A percentile compares a stretch with the other conserved stretches of the same genome.
phyloP scores from a whole-genome alignment of 2,888 invertebrate genomes.

The Fragum whitleyi region DNA sequence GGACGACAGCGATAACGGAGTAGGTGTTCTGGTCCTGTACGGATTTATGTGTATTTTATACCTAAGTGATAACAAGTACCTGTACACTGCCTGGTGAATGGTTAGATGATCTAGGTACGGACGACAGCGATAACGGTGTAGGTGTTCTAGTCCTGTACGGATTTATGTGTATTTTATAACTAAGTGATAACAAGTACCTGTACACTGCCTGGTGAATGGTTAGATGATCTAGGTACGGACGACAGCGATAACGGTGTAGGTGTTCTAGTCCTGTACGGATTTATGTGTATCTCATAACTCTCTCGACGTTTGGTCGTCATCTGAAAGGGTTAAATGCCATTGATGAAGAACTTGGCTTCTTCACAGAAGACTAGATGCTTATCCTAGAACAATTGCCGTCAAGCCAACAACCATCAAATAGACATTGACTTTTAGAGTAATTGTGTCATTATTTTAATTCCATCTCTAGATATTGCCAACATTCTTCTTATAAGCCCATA shows the following conservation, averaged over 20 bases:
- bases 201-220: slow-evolving; percentile 8
- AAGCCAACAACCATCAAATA: too few species aligned
- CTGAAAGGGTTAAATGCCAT: background rate
- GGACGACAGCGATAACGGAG: too few species aligned
- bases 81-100: slow-evolving; percentile 9
- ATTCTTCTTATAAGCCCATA: too few species aligned
- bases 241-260: slow-evolving; percentile 18
- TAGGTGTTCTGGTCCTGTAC: slow-evolving; percentile 20
- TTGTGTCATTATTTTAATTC: too few species aligned
- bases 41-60: slow-evolving; percentile 57
- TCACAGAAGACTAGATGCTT: too few species aligned
- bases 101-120: background rate
- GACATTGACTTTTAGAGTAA: too few species aligned
- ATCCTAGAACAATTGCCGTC: too few species aligned
- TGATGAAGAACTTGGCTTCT: too few species aligned
- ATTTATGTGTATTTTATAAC: too few species aligned
- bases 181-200: background rate
- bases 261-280: slow-evolving; percentile 55
- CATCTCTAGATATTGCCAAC: too few species aligned
- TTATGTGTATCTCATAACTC: slow-evolving; percentile 50
- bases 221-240: background rate
- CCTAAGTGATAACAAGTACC: slow-evolving; percentile 8
- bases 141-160: too few species aligned
- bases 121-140: too few species aligned
- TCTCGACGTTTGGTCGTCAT: slow-evolving; percentile 31